Evolutionary conservation across 2,888 invertebrate genomes (phyloP).

Genomic region (Phorcus lineatus): DNA sequence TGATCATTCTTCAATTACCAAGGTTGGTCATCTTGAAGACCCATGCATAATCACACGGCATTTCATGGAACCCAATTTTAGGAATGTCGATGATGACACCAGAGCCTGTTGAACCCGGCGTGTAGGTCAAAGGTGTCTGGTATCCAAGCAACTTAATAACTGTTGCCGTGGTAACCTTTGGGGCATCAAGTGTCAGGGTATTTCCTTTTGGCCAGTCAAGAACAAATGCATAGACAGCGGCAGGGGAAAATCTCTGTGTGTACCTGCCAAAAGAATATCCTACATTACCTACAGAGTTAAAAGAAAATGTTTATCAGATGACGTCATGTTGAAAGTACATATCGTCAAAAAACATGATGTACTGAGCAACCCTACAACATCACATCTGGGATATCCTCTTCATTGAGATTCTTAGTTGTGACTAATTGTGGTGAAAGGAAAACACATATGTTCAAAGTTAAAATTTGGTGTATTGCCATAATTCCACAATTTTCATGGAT

Average conservation of each 20-base stretch:
- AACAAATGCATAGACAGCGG: slow-evolving; percentile 82
- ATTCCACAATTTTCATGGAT: too few species aligned
- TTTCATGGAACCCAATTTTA: slow-evolving; percentile 45
- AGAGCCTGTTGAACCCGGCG: slow-evolving; percentile 21
- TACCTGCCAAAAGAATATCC: slow-evolving; percentile 42
- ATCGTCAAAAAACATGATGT: too few species aligned
- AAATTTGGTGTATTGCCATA: too few species aligned
- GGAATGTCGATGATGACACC: slow-evolving; percentile 64
- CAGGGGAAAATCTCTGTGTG: slow-evolving; percentile 37
- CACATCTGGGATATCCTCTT: too few species aligned
- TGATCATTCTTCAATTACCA: not conserved
- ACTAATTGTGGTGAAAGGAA: too few species aligned
- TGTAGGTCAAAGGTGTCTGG: slow-evolving; percentile 43
- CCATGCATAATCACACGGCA: slow-evolving; percentile 67
- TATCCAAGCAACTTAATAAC: slow-evolving; percentile 78
- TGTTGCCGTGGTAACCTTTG: slow-evolving; percentile 68
- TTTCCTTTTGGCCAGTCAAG: slow-evolving; percentile 83
- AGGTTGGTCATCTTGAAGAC: slow-evolving; percentile 56
- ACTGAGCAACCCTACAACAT: too few species aligned
- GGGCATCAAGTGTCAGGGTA: slow-evolving; percentile 78
- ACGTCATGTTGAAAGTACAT: too few species aligned
- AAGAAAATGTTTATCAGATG: too few species aligned
- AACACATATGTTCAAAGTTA: too few species aligned
- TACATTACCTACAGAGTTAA: too few species aligned
- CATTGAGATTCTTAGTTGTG: too few species aligned